These are phyloP conservation scores for Psammodynastes pulverulentus DNA, from an alignment of 2,113 vertebrate genomes.

Conservation along the genomic window DNA sequence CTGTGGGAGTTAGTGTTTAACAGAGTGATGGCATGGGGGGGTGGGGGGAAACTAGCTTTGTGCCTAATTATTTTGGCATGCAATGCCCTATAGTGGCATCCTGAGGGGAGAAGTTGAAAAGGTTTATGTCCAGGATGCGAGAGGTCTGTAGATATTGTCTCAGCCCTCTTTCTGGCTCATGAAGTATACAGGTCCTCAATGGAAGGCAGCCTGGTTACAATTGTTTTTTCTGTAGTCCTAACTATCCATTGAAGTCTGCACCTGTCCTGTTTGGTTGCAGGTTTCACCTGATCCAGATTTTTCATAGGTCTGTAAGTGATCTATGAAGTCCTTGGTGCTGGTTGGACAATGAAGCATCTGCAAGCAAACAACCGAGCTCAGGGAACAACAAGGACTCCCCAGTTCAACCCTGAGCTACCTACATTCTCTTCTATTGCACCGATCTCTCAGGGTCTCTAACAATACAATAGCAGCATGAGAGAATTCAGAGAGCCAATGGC, in stretches of 20 bases:
- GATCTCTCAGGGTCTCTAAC: not conserved
- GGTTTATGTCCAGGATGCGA: not conserved
- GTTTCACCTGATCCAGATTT: not conserved
- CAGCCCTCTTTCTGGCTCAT: not conserved
- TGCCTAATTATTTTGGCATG: not conserved
- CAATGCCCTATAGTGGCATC: not conserved
- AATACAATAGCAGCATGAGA: not conserved
- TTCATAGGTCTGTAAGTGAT: not conserved
- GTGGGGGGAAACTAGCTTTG: not conserved
- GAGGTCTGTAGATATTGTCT: not conserved
- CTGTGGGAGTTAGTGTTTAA: not conserved
- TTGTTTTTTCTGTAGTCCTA: not conserved
- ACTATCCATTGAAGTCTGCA: not conserved
- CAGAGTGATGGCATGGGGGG: not conserved
- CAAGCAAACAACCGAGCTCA: not conserved
- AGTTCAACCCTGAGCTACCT: not conserved
- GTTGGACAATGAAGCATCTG: not conserved
- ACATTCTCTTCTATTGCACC: not conserved
- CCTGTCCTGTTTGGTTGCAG: not conserved
- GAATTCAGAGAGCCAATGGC: not conserved
- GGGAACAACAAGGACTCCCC: not conserved
- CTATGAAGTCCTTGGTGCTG: not conserved
- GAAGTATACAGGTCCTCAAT: not conserved
- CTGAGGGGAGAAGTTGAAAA: not conserved
- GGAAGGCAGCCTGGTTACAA: not conserved